These are phyloP conservation scores for Drepana falcataria DNA, from an alignment of 2,888 invertebrate genomes.

Conservation along the genomic window DNA sequence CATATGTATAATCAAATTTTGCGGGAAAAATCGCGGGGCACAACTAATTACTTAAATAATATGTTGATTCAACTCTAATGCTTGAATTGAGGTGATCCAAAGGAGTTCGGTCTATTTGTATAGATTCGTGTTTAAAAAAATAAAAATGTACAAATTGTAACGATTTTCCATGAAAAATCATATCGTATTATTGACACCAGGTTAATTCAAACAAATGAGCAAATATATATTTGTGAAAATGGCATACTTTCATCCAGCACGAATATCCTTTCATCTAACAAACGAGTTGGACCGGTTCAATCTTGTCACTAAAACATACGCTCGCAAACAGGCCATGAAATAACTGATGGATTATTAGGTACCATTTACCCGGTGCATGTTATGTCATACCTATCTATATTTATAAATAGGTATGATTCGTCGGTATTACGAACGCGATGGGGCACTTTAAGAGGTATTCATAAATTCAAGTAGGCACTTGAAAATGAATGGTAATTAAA, in stretches of 20 bases:
- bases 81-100: too few species aligned
- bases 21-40: too few species aligned
- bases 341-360: not conserved
- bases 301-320: not conserved
- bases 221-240: not conserved
- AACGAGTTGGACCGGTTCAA: not conserved
- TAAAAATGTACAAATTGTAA: too few species aligned
- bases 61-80: too few species aligned
- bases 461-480: slow-evolving; percentile 45
- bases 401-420: slow-evolving; percentile 46
- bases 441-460: slow-evolving; percentile 32
- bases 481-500: slow-evolving; percentile 49
- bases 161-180: too few species aligned
- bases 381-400: slow-evolving; percentile 37
- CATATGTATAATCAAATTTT: too few species aligned
- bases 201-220: not conserved
- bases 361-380: slow-evolving; percentile 11
- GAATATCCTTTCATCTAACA: not conserved
- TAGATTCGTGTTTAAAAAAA: too few species aligned
- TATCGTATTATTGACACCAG: too few species aligned
- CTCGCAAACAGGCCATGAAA: not conserved
- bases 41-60: too few species aligned
- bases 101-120: too few species aligned
- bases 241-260: not conserved
- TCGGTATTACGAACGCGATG: slow-evolving; percentile 22